phyloP scores from a whole-genome alignment of 2,113 vertebrate genomes.

The Phasianus colchicus region DNA sequence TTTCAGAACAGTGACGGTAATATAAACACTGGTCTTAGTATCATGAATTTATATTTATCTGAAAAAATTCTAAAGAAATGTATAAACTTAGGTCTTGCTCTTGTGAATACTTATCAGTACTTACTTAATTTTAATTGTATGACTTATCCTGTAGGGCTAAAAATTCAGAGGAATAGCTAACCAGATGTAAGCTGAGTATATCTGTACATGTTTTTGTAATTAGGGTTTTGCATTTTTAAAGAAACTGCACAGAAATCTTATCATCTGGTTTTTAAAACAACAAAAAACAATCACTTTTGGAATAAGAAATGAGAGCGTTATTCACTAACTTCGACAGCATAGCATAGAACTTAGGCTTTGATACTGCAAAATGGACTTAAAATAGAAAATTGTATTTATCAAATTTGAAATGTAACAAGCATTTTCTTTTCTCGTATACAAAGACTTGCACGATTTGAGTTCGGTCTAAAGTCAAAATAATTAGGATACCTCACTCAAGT shows the following conservation, averaged over 20 bases:
- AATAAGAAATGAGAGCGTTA: background rate
- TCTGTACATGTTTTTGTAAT: constrained; percentile 22
- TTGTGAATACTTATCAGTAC: background rate
- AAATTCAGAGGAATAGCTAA: background rate
- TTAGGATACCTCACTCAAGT: background rate
- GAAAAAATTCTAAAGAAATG: background rate
- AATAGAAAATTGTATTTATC: constrained; percentile 23
- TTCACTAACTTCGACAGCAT: background rate
- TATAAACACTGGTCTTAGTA: background rate
- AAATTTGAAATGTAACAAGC: constrained; percentile 28
- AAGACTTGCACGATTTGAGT: constrained; percentile 13
- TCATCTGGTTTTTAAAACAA: background rate
- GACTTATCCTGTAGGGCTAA: background rate
- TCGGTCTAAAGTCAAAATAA: constrained; percentile 47
- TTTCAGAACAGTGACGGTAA: background rate
- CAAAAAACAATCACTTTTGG: background rate
- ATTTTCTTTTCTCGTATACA: background rate
- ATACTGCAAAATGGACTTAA: background rate
- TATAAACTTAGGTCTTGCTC: background rate
- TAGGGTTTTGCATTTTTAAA: constrained; percentile 8
- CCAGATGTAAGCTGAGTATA: background rate
- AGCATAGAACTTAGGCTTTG: background rate
- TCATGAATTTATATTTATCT: background rate
- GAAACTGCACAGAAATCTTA: background rate
- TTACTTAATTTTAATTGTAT: background rate